Evolutionary conservation across 2,797 vertebrate genomes (phyloP).

Genomic region (Poecilia picta): DNA sequence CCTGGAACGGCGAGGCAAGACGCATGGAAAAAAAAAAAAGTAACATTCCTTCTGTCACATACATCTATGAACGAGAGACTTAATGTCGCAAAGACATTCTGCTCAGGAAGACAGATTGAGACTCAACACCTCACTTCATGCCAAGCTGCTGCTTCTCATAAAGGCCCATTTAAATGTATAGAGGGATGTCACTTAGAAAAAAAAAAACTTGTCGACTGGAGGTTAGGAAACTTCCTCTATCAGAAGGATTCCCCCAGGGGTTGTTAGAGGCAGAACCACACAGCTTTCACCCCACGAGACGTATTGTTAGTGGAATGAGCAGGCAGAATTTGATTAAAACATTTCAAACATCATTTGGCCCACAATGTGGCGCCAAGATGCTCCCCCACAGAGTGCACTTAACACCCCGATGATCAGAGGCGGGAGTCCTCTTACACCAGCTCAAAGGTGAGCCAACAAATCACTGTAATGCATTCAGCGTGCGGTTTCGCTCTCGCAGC

Average conservation of each 20-base stretch:
- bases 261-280: conserved; percentile 68
- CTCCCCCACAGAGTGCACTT: conserved; percentile 71
- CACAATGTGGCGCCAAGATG: conserved; percentile 65
- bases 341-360: conserved; percentile 84
- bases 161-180: conserved; percentile 83
- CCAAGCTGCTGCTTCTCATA: conserved; percentile 64
- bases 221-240: conserved; percentile 72
- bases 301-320: conserved; percentile 85
- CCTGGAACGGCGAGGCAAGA: not conserved
- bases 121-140: conserved; percentile 37
- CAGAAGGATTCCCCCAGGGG: conserved; percentile 74
- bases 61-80: conserved; percentile 31
- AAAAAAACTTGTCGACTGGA: conserved; percentile 51
- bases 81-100: conserved; percentile 33
- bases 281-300: conserved; percentile 67
- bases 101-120: conserved; percentile 41
- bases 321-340: conserved; percentile 85
- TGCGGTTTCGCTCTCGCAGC: conserved; percentile 40
- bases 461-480: conserved; percentile 73
- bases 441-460: conserved; percentile 80
- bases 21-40: not conserved
- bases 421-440: conserved; percentile 61
- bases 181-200: conserved; percentile 53
- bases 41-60: conserved; percentile 29
- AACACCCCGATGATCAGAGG: conserved; percentile 74